These are phyloP conservation scores for Macaria liturata DNA, from an alignment of 2,888 invertebrate species.

Conservation along the genomic window DNA sequence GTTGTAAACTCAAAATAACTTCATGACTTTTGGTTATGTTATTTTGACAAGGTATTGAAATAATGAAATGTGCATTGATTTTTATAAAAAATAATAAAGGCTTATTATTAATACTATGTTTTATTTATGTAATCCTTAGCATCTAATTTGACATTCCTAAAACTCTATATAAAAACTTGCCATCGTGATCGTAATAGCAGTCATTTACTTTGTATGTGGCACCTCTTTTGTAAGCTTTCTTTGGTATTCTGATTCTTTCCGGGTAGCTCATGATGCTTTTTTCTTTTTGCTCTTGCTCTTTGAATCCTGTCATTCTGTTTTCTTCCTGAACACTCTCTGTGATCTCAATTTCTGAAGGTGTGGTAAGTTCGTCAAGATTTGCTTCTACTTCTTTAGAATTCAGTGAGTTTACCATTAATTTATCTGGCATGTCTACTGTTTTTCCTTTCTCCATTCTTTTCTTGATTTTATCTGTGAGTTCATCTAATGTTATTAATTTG, in stretches of 20 bases:
- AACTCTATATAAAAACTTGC: constrained; percentile 90
- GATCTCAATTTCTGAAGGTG: constrained; percentile 48
- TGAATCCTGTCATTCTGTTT: constrained; percentile 44
- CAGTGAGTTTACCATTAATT: constrained; percentile 58
- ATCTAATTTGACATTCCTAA: constrained; percentile 82
- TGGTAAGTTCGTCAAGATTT: constrained; percentile 40
- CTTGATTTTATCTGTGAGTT: constrained; percentile 61
- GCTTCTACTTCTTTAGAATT: constrained; percentile 24
- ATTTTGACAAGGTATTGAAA: constrained; percentile 65
- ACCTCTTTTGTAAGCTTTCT: constrained; percentile 83
- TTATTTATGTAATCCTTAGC: constrained; percentile 1
- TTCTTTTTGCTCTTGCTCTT: constrained; percentile 45
- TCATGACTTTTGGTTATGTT: constrained; percentile 51
- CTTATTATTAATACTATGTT: constrained; percentile 51
- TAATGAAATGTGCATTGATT: constrained; percentile 69
- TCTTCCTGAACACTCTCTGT: constrained; percentile 36
- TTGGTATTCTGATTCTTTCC: constrained; percentile 87
- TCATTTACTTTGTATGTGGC: constrained; percentile 89
- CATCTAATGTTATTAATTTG: constrained; percentile 63
- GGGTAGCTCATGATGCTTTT: constrained; percentile 69
- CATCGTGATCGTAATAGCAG: constrained; percentile 92
- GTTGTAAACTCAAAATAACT: constrained; percentile 27
- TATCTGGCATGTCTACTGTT: constrained; percentile 58
- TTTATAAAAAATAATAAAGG: constrained; percentile 75
- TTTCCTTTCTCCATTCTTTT: constrained; percentile 58